phyloP scores from a whole-genome alignment of 1,140 invertebrate genomes.

The Philotrypesis tridentata region DNA sequence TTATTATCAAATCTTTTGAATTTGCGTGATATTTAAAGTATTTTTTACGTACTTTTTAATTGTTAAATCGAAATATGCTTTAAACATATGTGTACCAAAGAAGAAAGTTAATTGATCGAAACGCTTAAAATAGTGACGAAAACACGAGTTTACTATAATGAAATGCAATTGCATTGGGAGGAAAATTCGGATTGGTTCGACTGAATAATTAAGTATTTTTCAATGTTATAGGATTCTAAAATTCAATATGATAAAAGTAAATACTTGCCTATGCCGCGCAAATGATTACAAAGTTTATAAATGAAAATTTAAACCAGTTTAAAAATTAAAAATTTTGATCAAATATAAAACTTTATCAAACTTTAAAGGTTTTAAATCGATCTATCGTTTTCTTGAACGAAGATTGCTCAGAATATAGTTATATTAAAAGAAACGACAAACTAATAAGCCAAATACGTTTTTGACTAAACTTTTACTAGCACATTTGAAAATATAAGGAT shows the following conservation, averaged over 20 bases:
- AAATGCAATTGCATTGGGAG: neutral
- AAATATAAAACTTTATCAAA: neutral
- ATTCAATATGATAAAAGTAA: neutral
- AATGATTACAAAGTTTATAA: conserved; percentile 13
- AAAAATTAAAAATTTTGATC: neutral
- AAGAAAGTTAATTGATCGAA: conserved; percentile 14
- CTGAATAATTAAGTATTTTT: neutral
- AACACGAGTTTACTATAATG: neutral
- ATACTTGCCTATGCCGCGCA: neutral
- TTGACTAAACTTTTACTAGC: conserved; percentile 10
- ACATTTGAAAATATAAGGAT: neutral
- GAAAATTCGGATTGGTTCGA: conserved; percentile 12
- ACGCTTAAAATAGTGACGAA: conserved; percentile 8
- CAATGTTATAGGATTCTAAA: neutral
- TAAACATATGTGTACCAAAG: neutral
- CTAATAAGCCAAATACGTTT: conserved; percentile 24
- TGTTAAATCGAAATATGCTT: neutral
- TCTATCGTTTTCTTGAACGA: neutral
- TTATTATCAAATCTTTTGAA: neutral
- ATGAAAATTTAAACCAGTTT: conserved; percentile 12
- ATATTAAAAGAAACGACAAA: conserved; percentile 15
- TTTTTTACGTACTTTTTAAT: conserved; percentile 15
- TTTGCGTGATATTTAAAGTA: neutral
- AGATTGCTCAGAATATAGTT: neutral
- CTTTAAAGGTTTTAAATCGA: conserved; percentile 10